Evolutionary conservation across 2,797 vertebrate species (phyloP).

Genomic region (Menidia menidia): DNA sequence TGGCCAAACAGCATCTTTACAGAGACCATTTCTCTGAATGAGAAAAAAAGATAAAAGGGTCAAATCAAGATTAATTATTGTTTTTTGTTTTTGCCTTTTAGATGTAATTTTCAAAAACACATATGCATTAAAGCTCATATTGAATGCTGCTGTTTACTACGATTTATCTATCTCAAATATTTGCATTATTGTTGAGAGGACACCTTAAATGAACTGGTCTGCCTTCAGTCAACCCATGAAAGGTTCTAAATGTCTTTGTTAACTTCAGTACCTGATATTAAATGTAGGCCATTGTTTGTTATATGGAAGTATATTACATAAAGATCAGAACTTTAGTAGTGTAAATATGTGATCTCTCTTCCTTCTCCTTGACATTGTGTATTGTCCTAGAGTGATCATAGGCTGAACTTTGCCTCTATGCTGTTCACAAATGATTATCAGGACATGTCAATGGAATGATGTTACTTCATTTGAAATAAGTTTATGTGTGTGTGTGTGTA

Average conservation of each 20-base stretch:
- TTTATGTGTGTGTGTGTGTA: not conserved
- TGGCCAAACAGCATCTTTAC: too few relatives aligned
- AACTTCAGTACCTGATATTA: conserved; percentile 1
- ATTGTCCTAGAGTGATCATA: conserved; percentile 30
- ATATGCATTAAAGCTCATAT: conserved; percentile 21
- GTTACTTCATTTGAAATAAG: conserved; percentile 28
- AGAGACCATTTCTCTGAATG: too few relatives aligned
- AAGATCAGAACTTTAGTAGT: conserved; percentile 5
- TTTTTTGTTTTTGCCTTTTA: too few relatives aligned
- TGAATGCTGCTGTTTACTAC: conserved; percentile 37
- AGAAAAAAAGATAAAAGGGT: too few relatives aligned
- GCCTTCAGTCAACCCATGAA: conserved; percentile 5
- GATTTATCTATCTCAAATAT: conserved; percentile 13
- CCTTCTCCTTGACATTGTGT: conserved; percentile 51
- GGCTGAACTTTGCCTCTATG: conserved; percentile 57
- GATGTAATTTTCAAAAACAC: too few relatives aligned
- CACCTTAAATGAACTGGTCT: not conserved
- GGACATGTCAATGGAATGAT: conserved; percentile 31
- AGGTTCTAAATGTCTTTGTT: conserved; percentile 1
- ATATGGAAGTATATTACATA: not conserved
- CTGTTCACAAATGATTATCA: conserved; percentile 39
- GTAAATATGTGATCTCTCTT: conserved; percentile 12
- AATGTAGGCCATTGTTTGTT: not conserved
- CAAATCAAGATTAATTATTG: too few relatives aligned
- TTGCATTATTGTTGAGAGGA: conserved; percentile 9